Evolutionary conservation across 1,140 invertebrate genomes (phyloP).

Genomic region (Cyphomyrmex costatus): DNA sequence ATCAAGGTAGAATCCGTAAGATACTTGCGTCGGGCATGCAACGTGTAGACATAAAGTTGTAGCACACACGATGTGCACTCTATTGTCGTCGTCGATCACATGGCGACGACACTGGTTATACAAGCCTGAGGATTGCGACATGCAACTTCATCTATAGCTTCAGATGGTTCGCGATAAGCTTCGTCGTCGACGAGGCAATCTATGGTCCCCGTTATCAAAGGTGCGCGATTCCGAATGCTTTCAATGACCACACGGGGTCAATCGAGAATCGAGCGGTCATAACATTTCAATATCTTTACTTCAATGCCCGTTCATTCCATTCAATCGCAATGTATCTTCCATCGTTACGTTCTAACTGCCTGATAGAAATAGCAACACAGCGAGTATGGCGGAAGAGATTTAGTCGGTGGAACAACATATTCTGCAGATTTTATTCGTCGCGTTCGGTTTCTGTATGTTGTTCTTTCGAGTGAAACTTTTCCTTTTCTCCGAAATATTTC

Average conservation of each 20-base stretch:
- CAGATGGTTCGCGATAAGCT: slow-evolving; percentile 46
- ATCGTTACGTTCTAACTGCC: slow-evolving; percentile 22
- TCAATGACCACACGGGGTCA: slow-evolving; percentile 39
- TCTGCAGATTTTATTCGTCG: background rate
- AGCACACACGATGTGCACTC: slow-evolving; percentile 26
- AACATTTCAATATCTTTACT: slow-evolving; percentile 54
- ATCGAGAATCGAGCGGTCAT: slow-evolving; percentile 51
- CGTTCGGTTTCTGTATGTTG: background rate
- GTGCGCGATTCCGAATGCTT: slow-evolving; percentile 34
- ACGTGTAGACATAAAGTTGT: slow-evolving; percentile 37
- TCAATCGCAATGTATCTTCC: slow-evolving; percentile 23
- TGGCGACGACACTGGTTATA: slow-evolving; percentile 52
- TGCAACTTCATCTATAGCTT: slow-evolving; percentile 69
- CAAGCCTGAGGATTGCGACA: slow-evolving; percentile 32
- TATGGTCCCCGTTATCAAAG: slow-evolving; percentile 50
- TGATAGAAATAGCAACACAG: slow-evolving; percentile 32
- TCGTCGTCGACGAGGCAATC: slow-evolving; percentile 29
- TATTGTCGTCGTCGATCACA: slow-evolving; percentile 52
- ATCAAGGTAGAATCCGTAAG: slow-evolving; percentile 5
- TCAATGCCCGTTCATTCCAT: background rate
- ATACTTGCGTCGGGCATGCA: slow-evolving; percentile 10
- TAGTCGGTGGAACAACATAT: background rate
- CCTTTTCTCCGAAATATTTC: background rate
- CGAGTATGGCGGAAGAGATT: background rate
- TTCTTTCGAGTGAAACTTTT: background rate